These are phyloP conservation scores for Onychomys arenicola DNA, from an alignment of 2,797 vertebrate genomes.

Conservation along the genomic window DNA sequence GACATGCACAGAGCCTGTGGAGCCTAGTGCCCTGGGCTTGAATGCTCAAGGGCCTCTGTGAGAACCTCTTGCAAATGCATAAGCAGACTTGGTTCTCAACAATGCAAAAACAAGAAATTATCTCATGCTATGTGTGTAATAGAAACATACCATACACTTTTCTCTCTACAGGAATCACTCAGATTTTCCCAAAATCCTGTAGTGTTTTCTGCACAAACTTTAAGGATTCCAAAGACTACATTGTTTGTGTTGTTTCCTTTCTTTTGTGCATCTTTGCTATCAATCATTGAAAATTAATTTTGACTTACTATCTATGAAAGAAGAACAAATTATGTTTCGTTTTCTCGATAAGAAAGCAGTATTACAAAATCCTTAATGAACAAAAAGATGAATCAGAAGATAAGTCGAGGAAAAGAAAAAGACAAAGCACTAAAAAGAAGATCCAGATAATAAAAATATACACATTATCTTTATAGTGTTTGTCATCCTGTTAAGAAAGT, in stretches of 20 bases:
- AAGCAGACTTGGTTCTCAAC: not conserved
- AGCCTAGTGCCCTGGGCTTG: not conserved
- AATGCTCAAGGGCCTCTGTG: not conserved
- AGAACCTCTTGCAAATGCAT: constrained; percentile 1
- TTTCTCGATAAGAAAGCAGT: constrained; percentile 36
- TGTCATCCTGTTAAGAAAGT: not conserved
- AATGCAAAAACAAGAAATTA: constrained; percentile 40
- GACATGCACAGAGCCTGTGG: not conserved
- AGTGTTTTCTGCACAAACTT: not conserved
- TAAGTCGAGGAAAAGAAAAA: not conserved
- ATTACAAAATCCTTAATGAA: not conserved
- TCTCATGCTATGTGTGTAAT: not conserved
- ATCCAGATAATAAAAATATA: not conserved
- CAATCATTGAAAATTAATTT: constrained; percentile 50
- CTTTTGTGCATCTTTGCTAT: not conserved
- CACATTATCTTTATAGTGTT: not conserved
- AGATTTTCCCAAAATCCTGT: constrained; percentile 30
- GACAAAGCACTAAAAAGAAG: not conserved
- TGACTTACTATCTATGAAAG: constrained; percentile 2
- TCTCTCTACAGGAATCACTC: not conserved
- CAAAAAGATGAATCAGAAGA: not conserved
- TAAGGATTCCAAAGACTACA: not conserved
- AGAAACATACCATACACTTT: not conserved
- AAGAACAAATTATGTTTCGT: constrained; percentile 28
- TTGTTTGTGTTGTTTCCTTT: not conserved